These are phyloP conservation scores for Emydocephalus ijimae DNA, from an alignment of 2,113 vertebrate genomes.

Conservation along the genomic window DNA sequence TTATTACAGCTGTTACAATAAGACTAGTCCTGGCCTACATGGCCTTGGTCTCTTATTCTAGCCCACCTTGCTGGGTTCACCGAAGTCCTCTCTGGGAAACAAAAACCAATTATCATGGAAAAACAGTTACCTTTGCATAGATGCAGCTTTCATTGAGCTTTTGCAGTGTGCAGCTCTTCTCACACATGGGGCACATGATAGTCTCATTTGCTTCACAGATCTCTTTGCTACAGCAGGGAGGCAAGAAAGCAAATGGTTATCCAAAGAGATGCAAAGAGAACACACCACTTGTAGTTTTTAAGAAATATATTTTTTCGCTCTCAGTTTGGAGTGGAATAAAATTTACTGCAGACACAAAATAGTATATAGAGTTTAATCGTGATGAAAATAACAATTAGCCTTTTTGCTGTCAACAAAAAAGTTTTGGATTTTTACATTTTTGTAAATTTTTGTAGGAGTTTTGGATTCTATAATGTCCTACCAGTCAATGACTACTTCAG, in stretches of 20 bases:
- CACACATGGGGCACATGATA: conserved; percentile 96
- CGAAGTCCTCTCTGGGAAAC: background rate
- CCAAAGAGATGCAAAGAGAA: background rate
- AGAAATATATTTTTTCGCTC: background rate
- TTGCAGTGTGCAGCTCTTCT: conserved; percentile 87
- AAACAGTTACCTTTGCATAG: conserved; percentile 86
- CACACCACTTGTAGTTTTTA: background rate
- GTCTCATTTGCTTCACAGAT: conserved; percentile 94
- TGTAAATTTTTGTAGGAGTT: too few species aligned
- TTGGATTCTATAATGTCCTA: too few species aligned
- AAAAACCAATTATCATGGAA: background rate
- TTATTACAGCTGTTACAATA: background rate
- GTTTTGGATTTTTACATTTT: background rate
- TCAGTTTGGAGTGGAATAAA: background rate
- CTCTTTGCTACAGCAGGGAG: conserved; percentile 79
- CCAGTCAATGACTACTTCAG: too few species aligned
- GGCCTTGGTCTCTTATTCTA: background rate
- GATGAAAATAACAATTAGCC: background rate
- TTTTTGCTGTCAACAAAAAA: background rate
- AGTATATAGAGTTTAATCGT: background rate
- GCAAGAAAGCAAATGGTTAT: conserved; percentile 35
- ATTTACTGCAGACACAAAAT: background rate
- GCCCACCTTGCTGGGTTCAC: background rate
- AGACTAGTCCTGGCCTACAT: background rate
- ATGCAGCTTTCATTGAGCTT: conserved; percentile 94